phyloP scores from a whole-genome alignment of 37 sponge, comb jelly and placozoan genomes.

The Ephydatia muelleri region DNA sequence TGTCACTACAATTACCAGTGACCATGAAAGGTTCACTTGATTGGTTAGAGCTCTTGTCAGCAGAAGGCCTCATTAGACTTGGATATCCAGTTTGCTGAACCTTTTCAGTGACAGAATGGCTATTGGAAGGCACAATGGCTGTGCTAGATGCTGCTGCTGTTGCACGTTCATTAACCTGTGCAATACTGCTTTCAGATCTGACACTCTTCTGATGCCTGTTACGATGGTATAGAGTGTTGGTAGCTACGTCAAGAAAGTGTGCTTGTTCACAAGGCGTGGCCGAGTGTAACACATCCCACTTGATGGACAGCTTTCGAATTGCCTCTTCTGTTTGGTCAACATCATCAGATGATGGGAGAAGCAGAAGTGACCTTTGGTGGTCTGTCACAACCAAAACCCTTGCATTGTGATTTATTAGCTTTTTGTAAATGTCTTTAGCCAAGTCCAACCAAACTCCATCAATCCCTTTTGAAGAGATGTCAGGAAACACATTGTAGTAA shows the following conservation, averaged over 20 bases:
- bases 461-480: neutral
- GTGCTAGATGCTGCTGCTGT: neutral
- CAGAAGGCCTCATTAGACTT: neutral
- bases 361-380: neutral
- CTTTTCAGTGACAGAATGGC: neutral
- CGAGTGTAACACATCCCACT: neutral
- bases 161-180: neutral
- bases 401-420: constrained; percentile 2
- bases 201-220: neutral
- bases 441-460: neutral
- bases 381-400: neutral
- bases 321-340: neutral
- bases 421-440: constrained; percentile 19
- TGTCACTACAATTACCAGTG: neutral
- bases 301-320: neutral
- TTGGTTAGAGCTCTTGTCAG: neutral
- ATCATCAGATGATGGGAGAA: neutral
- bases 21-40: neutral
- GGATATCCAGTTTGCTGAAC: neutral
- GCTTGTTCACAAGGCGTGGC: neutral
- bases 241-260: neutral
- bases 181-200: neutral
- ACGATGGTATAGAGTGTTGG: neutral
- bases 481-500: constrained; percentile 36
- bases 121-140: neutral